phyloP scores from a whole-genome alignment of 2,113 vertebrate genomes.

The Mirza zaza region DNA sequence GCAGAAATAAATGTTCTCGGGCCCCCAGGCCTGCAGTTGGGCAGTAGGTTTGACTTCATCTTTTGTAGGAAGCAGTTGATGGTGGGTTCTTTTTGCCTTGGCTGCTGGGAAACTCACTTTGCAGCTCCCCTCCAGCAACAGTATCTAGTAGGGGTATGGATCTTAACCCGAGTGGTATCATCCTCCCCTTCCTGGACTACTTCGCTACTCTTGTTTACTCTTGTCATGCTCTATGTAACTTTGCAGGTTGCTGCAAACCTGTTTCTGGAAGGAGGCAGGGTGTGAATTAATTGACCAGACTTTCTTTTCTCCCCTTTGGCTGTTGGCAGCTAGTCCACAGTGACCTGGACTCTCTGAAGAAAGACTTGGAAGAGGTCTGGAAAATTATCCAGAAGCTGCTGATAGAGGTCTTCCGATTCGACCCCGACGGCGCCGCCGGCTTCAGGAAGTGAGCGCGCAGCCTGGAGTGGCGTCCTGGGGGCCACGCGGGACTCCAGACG shows the following conservation, averaged over 20 bases:
- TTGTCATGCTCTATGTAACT: background rate
- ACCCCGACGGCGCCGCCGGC: conserved; percentile 59
- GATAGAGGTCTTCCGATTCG: conserved; percentile 58
- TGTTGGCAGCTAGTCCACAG: conserved; percentile 66
- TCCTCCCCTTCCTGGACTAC: background rate
- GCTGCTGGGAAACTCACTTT: background rate
- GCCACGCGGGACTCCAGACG: background rate
- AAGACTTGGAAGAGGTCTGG: conserved; percentile 78
- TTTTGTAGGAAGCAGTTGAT: background rate
- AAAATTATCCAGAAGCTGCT: conserved; percentile 73
- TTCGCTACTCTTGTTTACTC: background rate
- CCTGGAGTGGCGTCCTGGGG: no score
- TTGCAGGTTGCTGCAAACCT: background rate
- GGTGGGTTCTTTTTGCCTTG: background rate
- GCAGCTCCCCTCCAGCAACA: background rate
- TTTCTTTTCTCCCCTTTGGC: background rate
- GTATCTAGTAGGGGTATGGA: no score
- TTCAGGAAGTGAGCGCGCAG: conserved; percentile 75
- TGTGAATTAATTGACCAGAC: background rate
- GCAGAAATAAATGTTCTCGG: background rate
- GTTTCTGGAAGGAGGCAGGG: background rate
- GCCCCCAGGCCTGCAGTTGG: background rate
- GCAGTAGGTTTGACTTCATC: background rate
- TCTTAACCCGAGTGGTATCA: background rate
- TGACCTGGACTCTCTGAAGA: conserved; percentile 75